phyloP scores from a whole-genome alignment of 2,113 vertebrate species.

The Osmerus mordax region DNA sequence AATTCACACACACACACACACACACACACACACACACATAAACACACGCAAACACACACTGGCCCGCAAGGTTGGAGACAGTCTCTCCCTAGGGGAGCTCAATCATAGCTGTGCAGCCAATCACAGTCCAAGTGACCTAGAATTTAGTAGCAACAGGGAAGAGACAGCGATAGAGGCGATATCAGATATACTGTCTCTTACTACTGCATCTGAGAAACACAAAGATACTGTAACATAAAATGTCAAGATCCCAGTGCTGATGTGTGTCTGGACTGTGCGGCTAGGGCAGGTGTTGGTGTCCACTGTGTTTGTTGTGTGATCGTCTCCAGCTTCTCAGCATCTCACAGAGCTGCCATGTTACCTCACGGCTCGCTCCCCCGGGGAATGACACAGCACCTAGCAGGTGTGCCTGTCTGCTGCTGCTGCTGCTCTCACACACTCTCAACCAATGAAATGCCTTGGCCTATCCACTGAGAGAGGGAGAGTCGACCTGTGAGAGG shows the following conservation, averaged over 20 bases:
- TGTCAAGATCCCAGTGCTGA: too few relatives aligned
- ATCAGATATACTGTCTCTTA: background rate
- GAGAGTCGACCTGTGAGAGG: background rate
- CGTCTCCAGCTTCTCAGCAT: too few relatives aligned
- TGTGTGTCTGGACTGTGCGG: too few relatives aligned
- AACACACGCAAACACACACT: background rate
- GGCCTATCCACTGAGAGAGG: background rate
- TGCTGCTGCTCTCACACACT: background rate
- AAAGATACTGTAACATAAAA: constrained; percentile 1
- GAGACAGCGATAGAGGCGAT: background rate
- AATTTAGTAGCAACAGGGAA: constrained; percentile 13
- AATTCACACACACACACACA: background rate
- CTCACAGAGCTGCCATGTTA: background rate
- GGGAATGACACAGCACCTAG: constrained; percentile 4
- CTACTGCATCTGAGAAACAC: constrained; percentile 1
- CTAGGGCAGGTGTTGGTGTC: background rate
- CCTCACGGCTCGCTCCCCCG: constrained; percentile 1
- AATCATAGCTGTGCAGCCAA: constrained; percentile 26
- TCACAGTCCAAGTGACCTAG: constrained; percentile 19
- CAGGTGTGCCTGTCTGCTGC: background rate
- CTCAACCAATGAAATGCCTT: background rate
- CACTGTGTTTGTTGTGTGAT: background rate
- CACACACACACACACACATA: background rate
- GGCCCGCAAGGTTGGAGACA: constrained; percentile 8
- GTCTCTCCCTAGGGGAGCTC: constrained; percentile 19